phyloP scores from a whole-genome alignment of 2,113 vertebrate species.

The Oxygymnocypris stewartii region DNA sequence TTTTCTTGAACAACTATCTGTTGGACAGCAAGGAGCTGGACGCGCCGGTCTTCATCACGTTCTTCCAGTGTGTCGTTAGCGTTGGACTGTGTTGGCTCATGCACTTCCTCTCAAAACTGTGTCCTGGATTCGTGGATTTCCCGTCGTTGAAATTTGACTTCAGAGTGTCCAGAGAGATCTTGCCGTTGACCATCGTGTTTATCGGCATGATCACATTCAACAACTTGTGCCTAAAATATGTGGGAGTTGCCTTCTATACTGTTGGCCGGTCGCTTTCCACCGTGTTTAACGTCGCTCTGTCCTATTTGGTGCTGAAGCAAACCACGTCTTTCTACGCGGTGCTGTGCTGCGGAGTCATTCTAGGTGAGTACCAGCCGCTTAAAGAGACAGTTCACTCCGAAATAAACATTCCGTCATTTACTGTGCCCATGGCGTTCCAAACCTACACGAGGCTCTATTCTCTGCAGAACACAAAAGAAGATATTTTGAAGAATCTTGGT shows the following conservation, averaged over 20 bases:
- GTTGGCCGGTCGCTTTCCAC: slow-evolving; percentile 94
- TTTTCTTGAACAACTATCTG: slow-evolving; percentile 92
- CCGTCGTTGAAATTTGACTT: slow-evolving; percentile 81
- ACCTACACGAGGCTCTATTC: neutral
- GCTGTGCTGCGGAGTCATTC: slow-evolving; percentile 83
- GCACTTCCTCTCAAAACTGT: slow-evolving; percentile 74
- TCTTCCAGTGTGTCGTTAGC: slow-evolving; percentile 89
- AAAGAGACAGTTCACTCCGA: neutral
- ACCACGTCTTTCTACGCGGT: slow-evolving; percentile 85
- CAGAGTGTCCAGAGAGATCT: slow-evolving; percentile 84
- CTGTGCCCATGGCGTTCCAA: neutral
- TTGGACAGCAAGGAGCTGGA: slow-evolving; percentile 86
- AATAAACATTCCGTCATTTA: neutral
- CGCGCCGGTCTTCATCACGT: slow-evolving; percentile 90
- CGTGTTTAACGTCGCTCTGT: slow-evolving; percentile 91
- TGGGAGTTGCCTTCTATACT: slow-evolving; percentile 97
- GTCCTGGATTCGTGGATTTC: slow-evolving; percentile 75
- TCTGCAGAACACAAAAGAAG: neutral
- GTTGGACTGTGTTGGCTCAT: slow-evolving; percentile 80
- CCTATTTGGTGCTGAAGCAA: slow-evolving; percentile 90
- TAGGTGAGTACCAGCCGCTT: slow-evolving; percentile 76
- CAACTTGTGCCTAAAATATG: slow-evolving; percentile 90
- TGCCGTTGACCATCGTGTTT: slow-evolving; percentile 90
- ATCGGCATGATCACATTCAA: slow-evolving; percentile 96
- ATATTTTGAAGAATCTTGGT: neutral